A percentile compares a stretch with the other conserved stretches of the same genome.
These are phyloP conservation scores for Tetramorium parvispinum DNA, from an alignment of 1,140 invertebrate species.

Conservation along the genomic window DNA sequence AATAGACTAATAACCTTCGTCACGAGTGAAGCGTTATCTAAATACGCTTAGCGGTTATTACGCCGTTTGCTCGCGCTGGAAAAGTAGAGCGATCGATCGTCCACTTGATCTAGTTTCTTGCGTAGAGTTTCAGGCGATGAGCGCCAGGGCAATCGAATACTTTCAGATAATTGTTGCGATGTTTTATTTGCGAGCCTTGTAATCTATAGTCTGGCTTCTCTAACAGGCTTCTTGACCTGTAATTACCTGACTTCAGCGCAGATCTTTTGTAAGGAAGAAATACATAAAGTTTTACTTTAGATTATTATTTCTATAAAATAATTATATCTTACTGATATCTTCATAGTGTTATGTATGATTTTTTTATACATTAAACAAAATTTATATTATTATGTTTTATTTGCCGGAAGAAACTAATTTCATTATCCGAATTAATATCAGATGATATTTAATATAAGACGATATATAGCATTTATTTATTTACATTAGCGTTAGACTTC, in stretches of 20 bases:
- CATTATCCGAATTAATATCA: neutral
- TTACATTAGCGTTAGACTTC: neutral
- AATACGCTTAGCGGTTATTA: constrained; percentile 67
- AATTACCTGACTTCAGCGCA: neutral
- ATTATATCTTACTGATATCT: neutral
- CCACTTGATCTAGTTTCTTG: constrained; percentile 67
- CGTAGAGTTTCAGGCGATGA: constrained; percentile 42
- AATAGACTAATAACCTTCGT: constrained; percentile 65
- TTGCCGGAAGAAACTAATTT: neutral
- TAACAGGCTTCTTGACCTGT: constrained; percentile 19
- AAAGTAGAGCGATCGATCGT: constrained; percentile 72
- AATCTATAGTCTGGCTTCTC: neutral
- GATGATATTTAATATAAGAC: neutral
- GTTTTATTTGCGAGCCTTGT: constrained; percentile 12
- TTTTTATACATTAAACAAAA: neutral
- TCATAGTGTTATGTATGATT: neutral
- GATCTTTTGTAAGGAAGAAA: neutral
- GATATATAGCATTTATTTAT: neutral
- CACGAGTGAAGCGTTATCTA: constrained; percentile 63
- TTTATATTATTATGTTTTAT: neutral
- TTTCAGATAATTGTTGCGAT: constrained; percentile 43
- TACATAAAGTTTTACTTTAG: neutral
- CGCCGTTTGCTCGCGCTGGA: constrained; percentile 59
- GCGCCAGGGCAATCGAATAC: constrained; percentile 55
- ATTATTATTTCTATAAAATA: constrained; percentile 11